These are phyloP conservation scores for Thyatira batis DNA, from an alignment of 2,888 invertebrate species.

Conservation along the genomic window DNA sequence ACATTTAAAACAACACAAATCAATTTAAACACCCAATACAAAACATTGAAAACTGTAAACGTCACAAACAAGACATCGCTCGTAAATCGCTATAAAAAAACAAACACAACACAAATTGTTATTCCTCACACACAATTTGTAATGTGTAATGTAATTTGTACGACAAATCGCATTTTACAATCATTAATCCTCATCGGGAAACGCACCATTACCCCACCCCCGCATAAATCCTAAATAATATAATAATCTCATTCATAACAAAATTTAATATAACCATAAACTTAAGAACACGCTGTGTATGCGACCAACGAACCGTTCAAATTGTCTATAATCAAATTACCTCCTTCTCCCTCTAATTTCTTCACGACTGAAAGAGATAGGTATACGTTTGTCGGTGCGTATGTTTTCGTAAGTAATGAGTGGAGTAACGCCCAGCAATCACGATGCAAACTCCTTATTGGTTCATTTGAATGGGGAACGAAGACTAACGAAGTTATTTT, in stretches of 20 bases:
- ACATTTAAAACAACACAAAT: background rate
- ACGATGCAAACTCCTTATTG: constrained; percentile 61
- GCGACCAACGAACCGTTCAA: constrained; percentile 48
- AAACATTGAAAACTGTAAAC: background rate
- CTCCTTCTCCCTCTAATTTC: constrained; percentile 29
- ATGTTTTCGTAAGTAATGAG: constrained; percentile 64
- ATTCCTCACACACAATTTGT: background rate
- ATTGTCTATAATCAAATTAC: constrained; percentile 49
- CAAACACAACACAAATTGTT: background rate
- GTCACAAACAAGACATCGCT: background rate
- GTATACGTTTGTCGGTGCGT: constrained; percentile 24
- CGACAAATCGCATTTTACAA: background rate
- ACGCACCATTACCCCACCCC: constrained; percentile 62
- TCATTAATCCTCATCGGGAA: constrained; percentile 21
- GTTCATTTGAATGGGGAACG: constrained; percentile 62
- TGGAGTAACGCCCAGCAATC: constrained; percentile 75
- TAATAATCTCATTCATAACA: constrained; percentile 72
- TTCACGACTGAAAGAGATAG: constrained; percentile 40
- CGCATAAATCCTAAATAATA: constrained; percentile 66
- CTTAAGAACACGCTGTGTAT: constrained; percentile 74
- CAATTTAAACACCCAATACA: background rate
- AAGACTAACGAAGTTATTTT: constrained; percentile 64
- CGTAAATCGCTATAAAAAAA: background rate
- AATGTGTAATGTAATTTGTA: background rate
- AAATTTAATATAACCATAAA: constrained; percentile 70